phyloP scores from a whole-genome alignment of 1,140 invertebrate genomes.

The Zaprionus vittiger region DNA sequence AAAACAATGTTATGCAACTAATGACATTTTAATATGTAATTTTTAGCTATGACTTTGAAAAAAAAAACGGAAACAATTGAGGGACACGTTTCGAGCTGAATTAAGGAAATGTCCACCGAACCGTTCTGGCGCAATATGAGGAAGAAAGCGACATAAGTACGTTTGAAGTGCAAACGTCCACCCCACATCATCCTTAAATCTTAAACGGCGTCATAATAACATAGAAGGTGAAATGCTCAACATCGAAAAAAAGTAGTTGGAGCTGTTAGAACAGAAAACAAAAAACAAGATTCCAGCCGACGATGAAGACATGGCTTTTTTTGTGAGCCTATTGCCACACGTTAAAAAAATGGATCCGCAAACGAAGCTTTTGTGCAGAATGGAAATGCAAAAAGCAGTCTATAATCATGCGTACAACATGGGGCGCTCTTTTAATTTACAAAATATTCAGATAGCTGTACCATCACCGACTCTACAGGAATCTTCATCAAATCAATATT shows the following conservation, averaged over 20 bases:
- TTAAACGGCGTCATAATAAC: conserved; percentile 2
- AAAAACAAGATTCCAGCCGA: conserved; percentile 1
- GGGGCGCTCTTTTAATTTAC: conserved; percentile 12
- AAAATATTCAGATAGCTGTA: conserved; percentile 2
- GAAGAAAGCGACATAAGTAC: conserved; percentile 10
- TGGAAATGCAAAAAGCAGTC: conserved; percentile 8
- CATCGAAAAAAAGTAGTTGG: conserved; percentile 5
- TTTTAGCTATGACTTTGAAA: too few species aligned
- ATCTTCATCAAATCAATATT: conserved; percentile 14
- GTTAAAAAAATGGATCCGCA: conserved; percentile 17
- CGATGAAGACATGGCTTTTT: conserved; percentile 20
- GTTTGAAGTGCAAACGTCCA: not conserved
- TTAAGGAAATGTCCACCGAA: too few species aligned
- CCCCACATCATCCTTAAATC: not conserved
- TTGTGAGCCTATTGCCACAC: conserved; percentile 17
- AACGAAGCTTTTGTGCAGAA: conserved; percentile 21
- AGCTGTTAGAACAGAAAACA: conserved; percentile 18
- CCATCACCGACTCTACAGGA: too few species aligned
- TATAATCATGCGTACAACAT: not conserved
- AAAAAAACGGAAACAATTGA: too few species aligned
- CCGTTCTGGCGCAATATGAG: conserved; percentile 23
- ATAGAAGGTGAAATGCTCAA: conserved; percentile 2
- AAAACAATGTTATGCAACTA: too few species aligned
- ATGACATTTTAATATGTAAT: too few species aligned
- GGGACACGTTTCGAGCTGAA: too few species aligned